These are phyloP conservation scores for Brachyhypopomus gauderio DNA, from an alignment of 2,113 vertebrate genomes.

Conservation along the genomic window DNA sequence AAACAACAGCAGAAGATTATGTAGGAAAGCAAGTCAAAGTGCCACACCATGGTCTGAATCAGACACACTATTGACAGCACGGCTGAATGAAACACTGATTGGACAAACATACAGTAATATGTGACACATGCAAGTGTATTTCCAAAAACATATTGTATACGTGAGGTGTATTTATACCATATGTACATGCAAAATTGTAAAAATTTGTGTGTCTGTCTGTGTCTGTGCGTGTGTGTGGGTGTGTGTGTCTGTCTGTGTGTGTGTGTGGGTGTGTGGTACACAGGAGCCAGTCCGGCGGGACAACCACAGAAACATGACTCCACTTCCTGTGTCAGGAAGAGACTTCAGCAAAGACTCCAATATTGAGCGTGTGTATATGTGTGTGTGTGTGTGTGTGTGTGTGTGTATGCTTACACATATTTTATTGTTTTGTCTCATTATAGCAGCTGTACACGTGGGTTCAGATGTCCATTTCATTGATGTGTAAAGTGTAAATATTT, in stretches of 20 bases:
- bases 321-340: conserved; percentile 59
- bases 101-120: not conserved
- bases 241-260: not conserved
- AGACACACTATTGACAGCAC: not conserved
- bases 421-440: conserved; percentile 28
- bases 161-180: conserved; percentile 21
- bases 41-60: not conserved
- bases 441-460: conserved; percentile 53
- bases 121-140: not conserved
- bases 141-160: not conserved
- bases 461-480: conserved; percentile 75
- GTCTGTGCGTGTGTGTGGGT: too few relatives aligned
- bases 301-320: conserved; percentile 51
- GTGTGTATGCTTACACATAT: not conserved
- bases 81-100: not conserved
- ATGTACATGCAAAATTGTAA: not conserved
- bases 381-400: conserved; percentile 24
- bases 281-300: conserved; percentile 48
- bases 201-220: not conserved
- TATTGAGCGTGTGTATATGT: conserved; percentile 35
- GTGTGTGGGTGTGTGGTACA: conserved; percentile 43
- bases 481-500: conserved; percentile 77
- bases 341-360: conserved; percentile 36
- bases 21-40: not conserved
- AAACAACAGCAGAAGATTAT: not conserved